Conservation (phyloP, 2,113 vertebrate species). For the Siniperca knerii region DNA sequence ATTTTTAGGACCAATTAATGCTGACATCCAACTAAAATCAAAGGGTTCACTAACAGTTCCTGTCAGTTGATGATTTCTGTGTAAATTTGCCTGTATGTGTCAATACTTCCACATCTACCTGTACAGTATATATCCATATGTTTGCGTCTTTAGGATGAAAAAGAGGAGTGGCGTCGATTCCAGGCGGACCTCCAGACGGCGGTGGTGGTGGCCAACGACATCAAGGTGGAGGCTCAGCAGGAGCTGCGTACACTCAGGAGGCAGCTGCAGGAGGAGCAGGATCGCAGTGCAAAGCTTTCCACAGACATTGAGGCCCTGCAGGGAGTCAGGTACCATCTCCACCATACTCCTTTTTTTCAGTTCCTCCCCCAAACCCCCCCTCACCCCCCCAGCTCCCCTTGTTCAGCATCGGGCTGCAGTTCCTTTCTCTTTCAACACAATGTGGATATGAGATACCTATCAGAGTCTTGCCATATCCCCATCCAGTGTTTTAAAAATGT, state of each 20-base stretch:
- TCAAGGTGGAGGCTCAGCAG: slow-evolving; percentile 98
- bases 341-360: slow-evolving; percentile 10
- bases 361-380: not conserved
- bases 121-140: not conserved
- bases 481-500: slow-evolving; percentile 14
- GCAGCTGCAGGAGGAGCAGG: slow-evolving; percentile 94
- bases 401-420: slow-evolving; percentile 65
- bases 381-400: slow-evolving; percentile 8
- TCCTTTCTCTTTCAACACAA: slow-evolving; percentile 64
- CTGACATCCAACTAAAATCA: not conserved
- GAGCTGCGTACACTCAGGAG: slow-evolving; percentile 91
- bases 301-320: slow-evolving; percentile 91
- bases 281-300: slow-evolving; percentile 88
- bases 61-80: not conserved
- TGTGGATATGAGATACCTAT: slow-evolving; percentile 54
- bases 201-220: slow-evolving; percentile 97
- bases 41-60: not conserved
- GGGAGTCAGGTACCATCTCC: slow-evolving; percentile 86
- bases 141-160: slow-evolving; percentile 88
- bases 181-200: slow-evolving; percentile 98
- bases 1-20: slow-evolving; percentile 8
- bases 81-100: not conserved
- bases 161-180: slow-evolving; percentile 95
- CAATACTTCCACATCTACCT: not conserved
- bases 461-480: slow-evolving; percentile 72